Evolutionary conservation across 2,113 vertebrate genomes (phyloP).

Genomic region (Seriola dumerili): DNA sequence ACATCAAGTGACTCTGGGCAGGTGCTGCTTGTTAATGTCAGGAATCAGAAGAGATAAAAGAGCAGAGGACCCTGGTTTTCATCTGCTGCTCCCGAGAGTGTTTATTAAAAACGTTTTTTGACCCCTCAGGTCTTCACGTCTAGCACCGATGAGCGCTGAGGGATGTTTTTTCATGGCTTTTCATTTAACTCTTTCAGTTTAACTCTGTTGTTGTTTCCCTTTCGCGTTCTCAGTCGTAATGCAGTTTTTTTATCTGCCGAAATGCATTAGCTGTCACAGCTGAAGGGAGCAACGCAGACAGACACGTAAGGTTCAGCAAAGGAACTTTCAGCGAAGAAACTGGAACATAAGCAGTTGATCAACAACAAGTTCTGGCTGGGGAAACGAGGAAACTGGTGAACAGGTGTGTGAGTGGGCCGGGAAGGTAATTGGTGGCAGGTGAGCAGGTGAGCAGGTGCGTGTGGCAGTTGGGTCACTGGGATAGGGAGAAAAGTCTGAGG

Average conservation of each 20-base stretch:
- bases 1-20: constrained; percentile 65
- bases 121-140: constrained; percentile 42
- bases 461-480: too few relatives aligned
- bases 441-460: too few relatives aligned
- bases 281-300: too few relatives aligned
- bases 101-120: constrained; percentile 58
- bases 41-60: constrained; percentile 73
- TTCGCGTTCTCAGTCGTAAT: constrained; percentile 41
- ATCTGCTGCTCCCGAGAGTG: constrained; percentile 50
- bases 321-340: too few relatives aligned
- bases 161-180: constrained; percentile 26
- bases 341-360: too few relatives aligned
- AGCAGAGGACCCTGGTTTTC: constrained; percentile 48
- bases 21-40: constrained; percentile 76
- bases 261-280: background rate
- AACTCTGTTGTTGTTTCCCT: constrained; percentile 23
- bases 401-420: too few relatives aligned
- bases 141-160: constrained; percentile 18
- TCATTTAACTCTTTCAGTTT: constrained; percentile 18
- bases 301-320: too few relatives aligned
- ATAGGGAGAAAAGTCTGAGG: too few relatives aligned
- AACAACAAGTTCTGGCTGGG: too few relatives aligned
- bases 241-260: constrained; percentile 26
- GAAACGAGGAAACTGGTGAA: too few relatives aligned
- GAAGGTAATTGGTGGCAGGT: too few relatives aligned